Evolutionary conservation across 2,888 invertebrate genomes (phyloP).

Genomic region (Acanthosoma haemorrhoidale): DNA sequence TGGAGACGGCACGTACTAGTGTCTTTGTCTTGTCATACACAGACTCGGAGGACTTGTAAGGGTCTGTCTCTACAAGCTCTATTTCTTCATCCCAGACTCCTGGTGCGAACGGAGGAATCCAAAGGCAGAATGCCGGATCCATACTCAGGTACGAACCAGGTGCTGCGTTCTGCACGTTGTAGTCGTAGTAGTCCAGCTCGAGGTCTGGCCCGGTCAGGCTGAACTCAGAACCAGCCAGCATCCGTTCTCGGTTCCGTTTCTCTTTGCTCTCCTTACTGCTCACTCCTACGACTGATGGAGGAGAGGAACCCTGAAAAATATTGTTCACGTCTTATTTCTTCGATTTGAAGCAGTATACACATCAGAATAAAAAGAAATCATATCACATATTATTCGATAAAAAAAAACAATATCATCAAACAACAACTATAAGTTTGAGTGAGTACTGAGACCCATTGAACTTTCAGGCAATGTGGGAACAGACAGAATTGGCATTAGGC

Average conservation of each 20-base stretch:
- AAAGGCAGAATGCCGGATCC: conserved; percentile 82
- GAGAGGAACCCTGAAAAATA: conserved; percentile 39
- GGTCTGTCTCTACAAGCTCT: conserved; percentile 42
- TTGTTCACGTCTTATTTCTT: not conserved
- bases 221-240: conserved; percentile 69
- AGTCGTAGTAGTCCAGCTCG: conserved; percentile 83
- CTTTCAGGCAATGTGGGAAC: no score
- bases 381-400: not conserved
- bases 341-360: not conserved
- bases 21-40: conserved; percentile 9
- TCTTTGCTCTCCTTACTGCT: conserved; percentile 67
- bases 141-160: conserved; percentile 82
- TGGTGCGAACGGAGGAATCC: conserved; percentile 65
- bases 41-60: conserved; percentile 17
- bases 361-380: not conserved
- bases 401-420: no score
- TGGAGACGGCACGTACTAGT: conserved; percentile 13
- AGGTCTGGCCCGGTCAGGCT: conserved; percentile 68
- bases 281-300: conserved; percentile 31
- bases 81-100: conserved; percentile 34
- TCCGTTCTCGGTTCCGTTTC: conserved; percentile 64
- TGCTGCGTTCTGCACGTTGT: conserved; percentile 77
- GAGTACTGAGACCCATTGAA: no score
- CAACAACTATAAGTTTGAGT: no score
- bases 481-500: no score